A percentile compares a stretch with the other conserved stretches of the same genome.
These are phyloP conservation scores for Carassius carassius DNA, from an alignment of 2,113 vertebrate species.

Conservation along the genomic window DNA sequence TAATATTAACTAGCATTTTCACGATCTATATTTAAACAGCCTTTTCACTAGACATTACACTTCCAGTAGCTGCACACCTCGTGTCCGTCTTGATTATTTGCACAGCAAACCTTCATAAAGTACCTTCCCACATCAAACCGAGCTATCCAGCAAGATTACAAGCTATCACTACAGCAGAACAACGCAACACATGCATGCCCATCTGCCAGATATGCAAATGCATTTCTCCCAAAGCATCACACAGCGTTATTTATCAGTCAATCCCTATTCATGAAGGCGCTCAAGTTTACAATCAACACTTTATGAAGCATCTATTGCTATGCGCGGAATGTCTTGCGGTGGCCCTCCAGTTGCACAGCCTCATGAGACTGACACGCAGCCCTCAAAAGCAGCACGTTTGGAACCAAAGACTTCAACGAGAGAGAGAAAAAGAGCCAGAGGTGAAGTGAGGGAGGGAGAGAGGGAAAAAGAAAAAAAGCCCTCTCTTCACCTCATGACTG, in stretches of 20 bases:
- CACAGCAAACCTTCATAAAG: not conserved
- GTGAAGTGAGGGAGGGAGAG: too few relatives aligned
- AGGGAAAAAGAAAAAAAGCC: not conserved
- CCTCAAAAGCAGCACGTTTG: not conserved
- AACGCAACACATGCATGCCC: not conserved
- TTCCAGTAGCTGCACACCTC: not conserved
- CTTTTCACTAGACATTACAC: not conserved
- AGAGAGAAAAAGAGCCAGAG: too few relatives aligned
- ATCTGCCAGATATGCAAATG: conserved; percentile 9
- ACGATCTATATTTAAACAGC: not conserved
- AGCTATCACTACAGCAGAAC: conserved; percentile 8
- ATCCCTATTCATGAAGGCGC: conserved; percentile 28
- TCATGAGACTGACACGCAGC: not conserved
- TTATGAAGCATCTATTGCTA: conserved; percentile 25
- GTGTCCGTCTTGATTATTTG: not conserved
- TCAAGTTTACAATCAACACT: conserved; percentile 21
- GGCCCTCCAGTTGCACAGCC: conserved; percentile 12
- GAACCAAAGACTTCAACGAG: conserved; percentile 8
- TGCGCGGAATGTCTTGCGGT: not conserved
- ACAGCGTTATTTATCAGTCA: not conserved
- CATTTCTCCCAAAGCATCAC: conserved; percentile 9
- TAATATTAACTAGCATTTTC: too few relatives aligned
- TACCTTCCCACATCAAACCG: not conserved
- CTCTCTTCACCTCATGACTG: conserved; percentile 41
- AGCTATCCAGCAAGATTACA: not conserved